Evolutionary conservation across 2,113 vertebrate species (phyloP).

Genomic region (Neomonachus schauinslandi): DNA sequence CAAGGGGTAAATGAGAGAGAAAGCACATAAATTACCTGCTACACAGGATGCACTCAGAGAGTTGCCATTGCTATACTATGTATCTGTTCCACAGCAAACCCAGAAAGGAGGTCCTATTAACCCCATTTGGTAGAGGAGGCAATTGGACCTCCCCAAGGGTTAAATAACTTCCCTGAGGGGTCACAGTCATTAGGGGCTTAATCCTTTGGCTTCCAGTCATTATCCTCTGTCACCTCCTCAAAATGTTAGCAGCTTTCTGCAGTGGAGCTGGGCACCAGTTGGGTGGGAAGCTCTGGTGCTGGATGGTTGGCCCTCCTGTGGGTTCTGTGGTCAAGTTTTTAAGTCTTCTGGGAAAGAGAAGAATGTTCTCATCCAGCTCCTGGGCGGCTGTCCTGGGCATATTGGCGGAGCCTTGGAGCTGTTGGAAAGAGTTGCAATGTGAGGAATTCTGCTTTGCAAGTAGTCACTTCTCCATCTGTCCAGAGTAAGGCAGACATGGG

Average conservation of each 20-base stretch:
- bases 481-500: background rate
- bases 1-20: background rate
- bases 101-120: background rate
- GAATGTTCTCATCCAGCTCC: constrained; percentile 46
- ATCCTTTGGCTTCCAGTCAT: background rate
- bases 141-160: background rate
- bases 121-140: background rate
- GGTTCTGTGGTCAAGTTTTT: constrained; percentile 56
- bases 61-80: background rate
- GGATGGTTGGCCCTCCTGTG: background rate
- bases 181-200: background rate
- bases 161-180: background rate
- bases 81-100: background rate
- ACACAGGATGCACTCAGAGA: background rate
- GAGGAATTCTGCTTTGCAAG: constrained; percentile 50
- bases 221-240: background rate
- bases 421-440: constrained; percentile 36
- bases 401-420: background rate
- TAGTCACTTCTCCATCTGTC: background rate
- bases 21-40: background rate
- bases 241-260: background rate
- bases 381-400: constrained; percentile 11
- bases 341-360: constrained; percentile 44
- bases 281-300: constrained; percentile 16
- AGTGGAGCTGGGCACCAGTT: background rate